phyloP scores from a whole-genome alignment of 2,113 vertebrate genomes.

The Saccopteryx bilineata region DNA sequence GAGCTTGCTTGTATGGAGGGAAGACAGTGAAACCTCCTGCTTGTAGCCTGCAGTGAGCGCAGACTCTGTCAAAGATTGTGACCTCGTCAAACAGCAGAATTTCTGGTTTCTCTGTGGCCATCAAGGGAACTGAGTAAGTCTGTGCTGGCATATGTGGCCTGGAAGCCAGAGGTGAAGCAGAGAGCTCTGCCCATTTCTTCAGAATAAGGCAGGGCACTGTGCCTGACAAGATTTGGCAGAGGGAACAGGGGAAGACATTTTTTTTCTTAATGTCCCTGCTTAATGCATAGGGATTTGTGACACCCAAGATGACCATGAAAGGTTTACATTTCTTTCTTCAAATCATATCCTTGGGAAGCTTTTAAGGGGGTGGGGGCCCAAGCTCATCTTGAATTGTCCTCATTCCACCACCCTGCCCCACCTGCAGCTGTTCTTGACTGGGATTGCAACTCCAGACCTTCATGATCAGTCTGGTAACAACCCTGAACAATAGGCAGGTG shows the following conservation, averaged over 20 bases:
- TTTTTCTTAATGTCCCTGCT: neutral
- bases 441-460: neutral
- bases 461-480: neutral
- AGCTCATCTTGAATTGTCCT: neutral
- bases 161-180: neutral
- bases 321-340: neutral
- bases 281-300: neutral
- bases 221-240: neutral
- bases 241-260: neutral
- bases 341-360: neutral
- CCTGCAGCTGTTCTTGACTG: neutral
- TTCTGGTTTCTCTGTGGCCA: neutral
- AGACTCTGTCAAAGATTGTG: neutral
- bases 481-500: neutral
- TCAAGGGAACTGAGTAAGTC: neutral
- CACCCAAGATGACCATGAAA: neutral
- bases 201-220: neutral
- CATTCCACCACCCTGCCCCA: neutral
- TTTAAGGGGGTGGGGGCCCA: neutral
- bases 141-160: neutral
- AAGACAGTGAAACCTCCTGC: neutral
- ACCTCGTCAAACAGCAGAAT: conserved; percentile 55
- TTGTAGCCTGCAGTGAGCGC: neutral
- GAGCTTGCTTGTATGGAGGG: neutral
- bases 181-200: neutral